A percentile compares a stretch with the other conserved stretches of the same genome.
Evolutionary conservation across 2,888 invertebrate genomes (phyloP).

Genomic region (Amphipoea oculea): DNA sequence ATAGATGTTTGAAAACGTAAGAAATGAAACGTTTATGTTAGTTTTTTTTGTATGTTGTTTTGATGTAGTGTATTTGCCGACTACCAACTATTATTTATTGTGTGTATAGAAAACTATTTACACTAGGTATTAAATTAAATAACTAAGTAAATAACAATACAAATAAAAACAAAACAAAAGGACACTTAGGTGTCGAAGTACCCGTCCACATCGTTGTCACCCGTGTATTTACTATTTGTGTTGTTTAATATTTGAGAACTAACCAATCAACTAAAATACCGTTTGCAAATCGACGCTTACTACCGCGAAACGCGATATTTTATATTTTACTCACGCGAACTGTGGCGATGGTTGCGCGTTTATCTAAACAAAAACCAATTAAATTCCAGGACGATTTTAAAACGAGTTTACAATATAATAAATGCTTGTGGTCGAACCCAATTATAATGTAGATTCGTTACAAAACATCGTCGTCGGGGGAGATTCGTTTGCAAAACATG

Average conservation of each 20-base stretch:
- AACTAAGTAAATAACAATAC: too few species aligned
- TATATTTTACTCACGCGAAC: not conserved
- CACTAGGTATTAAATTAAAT: too few species aligned
- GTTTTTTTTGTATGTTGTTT: not conserved
- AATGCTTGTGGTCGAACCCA: not conserved
- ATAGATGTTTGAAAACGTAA: slow-evolving; percentile 10
- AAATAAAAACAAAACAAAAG: not conserved
- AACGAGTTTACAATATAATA: not conserved
- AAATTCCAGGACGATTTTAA: not conserved
- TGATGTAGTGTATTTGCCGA: not conserved
- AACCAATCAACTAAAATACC: not conserved
- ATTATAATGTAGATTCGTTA: not conserved
- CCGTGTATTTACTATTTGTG: not conserved
- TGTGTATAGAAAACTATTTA: too few species aligned
- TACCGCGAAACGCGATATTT: not conserved
- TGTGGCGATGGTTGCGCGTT: not conserved
- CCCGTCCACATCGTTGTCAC: not conserved
- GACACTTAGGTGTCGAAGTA: not conserved
- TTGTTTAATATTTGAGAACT: too few species aligned
- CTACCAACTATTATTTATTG: too few species aligned
- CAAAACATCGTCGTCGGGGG: too few species aligned
- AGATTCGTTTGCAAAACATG: not conserved
- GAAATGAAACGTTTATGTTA: not conserved
- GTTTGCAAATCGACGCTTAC: not conserved
- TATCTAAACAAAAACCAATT: not conserved